Evolutionary conservation across 2,797 vertebrate genomes (phyloP).

Genomic region (Semotilus atromaculatus): DNA sequence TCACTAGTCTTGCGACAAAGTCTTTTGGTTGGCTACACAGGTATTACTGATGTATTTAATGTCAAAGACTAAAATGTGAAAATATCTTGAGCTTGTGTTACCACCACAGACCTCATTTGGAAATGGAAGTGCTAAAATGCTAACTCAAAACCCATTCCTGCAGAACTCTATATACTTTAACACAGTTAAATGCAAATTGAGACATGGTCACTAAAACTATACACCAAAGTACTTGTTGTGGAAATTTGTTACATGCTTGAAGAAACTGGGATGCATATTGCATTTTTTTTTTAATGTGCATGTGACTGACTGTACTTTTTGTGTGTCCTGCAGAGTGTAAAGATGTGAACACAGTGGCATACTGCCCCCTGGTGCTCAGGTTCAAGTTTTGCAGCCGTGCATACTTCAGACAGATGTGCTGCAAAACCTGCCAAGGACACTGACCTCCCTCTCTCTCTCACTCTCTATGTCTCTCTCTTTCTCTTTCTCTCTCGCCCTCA

Average conservation of each 20-base stretch:
- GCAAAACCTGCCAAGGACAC: conserved; percentile 98
- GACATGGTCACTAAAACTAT: background rate
- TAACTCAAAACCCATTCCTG: background rate
- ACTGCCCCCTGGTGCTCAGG: conserved; percentile 99
- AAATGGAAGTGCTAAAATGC: background rate
- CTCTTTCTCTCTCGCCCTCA: conserved; percentile 14
- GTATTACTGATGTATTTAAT: background rate
- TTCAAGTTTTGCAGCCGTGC: conserved; percentile 98
- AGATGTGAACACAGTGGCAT: conserved; percentile 99
- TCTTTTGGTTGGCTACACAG: background rate
- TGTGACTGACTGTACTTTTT: conserved; percentile 23
- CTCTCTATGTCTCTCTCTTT: background rate
- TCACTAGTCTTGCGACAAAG: background rate
- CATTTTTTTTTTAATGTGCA: background rate
- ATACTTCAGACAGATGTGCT: conserved; percentile 99
- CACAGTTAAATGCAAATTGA: background rate
- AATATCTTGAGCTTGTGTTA: background rate
- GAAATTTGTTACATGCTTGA: background rate
- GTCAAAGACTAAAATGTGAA: background rate
- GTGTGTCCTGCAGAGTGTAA: conserved; percentile 85
- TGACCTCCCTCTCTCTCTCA: conserved; percentile 69
- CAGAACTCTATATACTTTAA: background rate
- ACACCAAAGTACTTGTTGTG: background rate
- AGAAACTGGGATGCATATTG: background rate
- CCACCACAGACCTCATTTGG: background rate